Percentiles rank a stretch among this genome's conserved stretches.
Evolutionary conservation across 2,888 invertebrate genomes (phyloP).

Genomic region (Labia minor): DNA sequence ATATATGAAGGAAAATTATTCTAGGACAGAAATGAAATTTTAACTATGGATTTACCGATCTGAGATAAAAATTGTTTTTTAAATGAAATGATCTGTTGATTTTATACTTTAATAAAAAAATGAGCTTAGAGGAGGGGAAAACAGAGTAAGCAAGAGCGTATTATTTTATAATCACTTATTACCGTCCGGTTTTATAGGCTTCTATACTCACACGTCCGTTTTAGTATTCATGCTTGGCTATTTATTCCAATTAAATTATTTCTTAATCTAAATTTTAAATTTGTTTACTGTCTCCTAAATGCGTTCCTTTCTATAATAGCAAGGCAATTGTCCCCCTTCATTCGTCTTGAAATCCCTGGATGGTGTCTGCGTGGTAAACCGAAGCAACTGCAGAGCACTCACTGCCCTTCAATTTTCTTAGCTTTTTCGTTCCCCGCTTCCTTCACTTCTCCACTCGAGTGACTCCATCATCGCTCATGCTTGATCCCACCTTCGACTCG

Average conservation of each 20-base stretch:
- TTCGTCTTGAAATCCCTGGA: not conserved
- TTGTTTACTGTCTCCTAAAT: not conserved
- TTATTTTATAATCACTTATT: not conserved
- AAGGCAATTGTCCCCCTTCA: no score
- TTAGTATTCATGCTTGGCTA: not conserved
- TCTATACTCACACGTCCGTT: not conserved
- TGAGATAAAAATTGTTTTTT: not conserved
- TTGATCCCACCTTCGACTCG: slow-evolving; percentile 7
- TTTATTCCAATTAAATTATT: slow-evolving; percentile 1
- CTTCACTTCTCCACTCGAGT: slow-evolving; percentile 1
- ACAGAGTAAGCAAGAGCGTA: not conserved
- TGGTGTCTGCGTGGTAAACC: not conserved
- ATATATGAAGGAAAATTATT: not conserved
- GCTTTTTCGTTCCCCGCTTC: not conserved
- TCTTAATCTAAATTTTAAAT: not conserved
- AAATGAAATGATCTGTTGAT: not conserved
- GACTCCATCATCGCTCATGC: slow-evolving; percentile 1
- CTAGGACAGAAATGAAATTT: slow-evolving; percentile 8
- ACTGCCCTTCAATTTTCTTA: not conserved
- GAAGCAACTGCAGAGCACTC: not conserved
- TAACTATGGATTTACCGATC: slow-evolving; percentile 7
- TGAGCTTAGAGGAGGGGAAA: not conserved
- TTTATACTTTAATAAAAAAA: not conserved
- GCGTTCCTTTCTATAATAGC: not conserved
- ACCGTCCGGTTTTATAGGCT: not conserved